Evolutionary conservation across 2,888 invertebrate genomes (phyloP), one percentile per base, ranked within the genome.

Genomic region (Caradrina clavipalpis): DNA sequence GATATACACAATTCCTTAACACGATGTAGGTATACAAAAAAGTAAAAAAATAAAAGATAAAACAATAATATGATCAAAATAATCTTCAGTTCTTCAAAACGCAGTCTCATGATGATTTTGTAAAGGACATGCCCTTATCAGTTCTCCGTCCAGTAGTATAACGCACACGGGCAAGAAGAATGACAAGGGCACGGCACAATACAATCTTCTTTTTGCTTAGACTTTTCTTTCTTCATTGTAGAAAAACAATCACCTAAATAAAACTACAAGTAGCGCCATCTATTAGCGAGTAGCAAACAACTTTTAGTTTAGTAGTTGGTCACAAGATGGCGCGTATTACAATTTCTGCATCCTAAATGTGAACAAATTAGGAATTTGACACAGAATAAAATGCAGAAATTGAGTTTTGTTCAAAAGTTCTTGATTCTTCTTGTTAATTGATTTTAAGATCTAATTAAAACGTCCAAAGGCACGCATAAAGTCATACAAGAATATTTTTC

Each of bases 91-190:
- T 71, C 55, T 81, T 73, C 58, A 49, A 45, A 39, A 45, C 60
- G 62, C 64, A 53, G 21, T 61, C 63, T 47, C 15, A 3, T 21
- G 83, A 21, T 22, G 83, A 60, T 31, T 59, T 60, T 47, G 80
- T 80, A 82, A 26, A 64, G 69, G 73, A 57, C 80, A 72, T 75
- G 83, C 83, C 83, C 83, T 83, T 83, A 83, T 83, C 83, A 83
- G 83, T 83, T 83, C 98, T 99, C 98, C 98, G 98, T 99, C 98
- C 98, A 98, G 98, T 98, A 93, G 97, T 97, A 92, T 95, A 66
- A 96, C 72, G 95, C 92, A 96, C 96, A 96, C 98, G 97, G 98
- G 98, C 98, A 98, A 97, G 97, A 97, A 97, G 98, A 98, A 98
- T 99, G 98, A 98, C 98, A 99, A 98, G 98, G 98, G 98, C 95